A percentile compares a stretch with the other conserved stretches of the same genome.
These are phyloP conservation scores for Mellivora capensis DNA, from an alignment of 2,113 vertebrate genomes.

Conservation along the genomic window DNA sequence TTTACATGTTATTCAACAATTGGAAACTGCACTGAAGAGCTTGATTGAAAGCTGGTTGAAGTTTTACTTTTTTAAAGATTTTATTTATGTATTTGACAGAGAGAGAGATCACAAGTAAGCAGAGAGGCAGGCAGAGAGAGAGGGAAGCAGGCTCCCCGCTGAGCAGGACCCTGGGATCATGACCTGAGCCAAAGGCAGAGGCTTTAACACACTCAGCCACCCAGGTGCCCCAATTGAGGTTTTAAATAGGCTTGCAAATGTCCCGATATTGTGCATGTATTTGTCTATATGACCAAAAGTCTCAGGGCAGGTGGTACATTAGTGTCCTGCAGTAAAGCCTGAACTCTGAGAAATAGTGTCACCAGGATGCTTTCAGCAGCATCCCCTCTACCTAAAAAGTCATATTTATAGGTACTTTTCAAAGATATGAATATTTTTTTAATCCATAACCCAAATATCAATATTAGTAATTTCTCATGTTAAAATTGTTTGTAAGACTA, in stretches of 20 bases:
- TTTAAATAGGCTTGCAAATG: constrained; percentile 5
- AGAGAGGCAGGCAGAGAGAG: too few species aligned
- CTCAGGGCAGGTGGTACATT: neutral
- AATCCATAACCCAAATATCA: neutral
- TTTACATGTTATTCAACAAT: constrained; percentile 30
- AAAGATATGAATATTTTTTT: neutral
- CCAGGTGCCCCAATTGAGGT: too few species aligned
- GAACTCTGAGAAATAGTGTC: neutral
- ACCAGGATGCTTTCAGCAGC: neutral
- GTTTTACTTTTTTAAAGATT: neutral
- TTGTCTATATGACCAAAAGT: neutral
- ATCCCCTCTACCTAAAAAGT: neutral
- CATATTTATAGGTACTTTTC: neutral
- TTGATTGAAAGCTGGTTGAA: neutral
- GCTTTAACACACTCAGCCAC: too few species aligned
- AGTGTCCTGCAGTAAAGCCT: neutral
- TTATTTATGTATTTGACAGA: too few species aligned
- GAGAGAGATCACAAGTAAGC: too few species aligned
- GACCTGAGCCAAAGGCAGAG: too few species aligned
- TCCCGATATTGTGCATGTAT: neutral
- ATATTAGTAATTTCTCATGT: neutral
- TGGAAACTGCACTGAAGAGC: constrained; percentile 34
- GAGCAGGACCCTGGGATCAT: too few species aligned
- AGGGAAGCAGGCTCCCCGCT: too few species aligned
- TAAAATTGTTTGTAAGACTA: neutral